Evolutionary conservation across 2,888 invertebrate genomes (phyloP).

Genomic region (Eristalis tenax): DNA sequence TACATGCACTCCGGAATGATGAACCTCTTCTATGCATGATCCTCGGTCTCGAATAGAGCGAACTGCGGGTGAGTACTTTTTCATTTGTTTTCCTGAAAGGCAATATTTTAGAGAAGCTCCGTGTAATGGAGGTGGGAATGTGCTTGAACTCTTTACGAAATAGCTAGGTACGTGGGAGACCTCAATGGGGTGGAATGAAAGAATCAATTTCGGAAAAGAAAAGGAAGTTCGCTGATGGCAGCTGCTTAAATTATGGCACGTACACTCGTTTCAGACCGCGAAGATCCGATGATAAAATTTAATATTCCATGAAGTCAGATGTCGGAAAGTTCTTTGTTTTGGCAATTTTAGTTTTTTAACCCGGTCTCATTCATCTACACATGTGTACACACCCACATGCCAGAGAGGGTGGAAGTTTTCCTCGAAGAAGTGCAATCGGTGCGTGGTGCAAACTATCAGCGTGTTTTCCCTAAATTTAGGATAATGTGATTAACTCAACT

Average conservation of each 20-base stretch:
- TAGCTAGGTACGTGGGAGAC: not conserved
- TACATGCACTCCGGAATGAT: conserved; percentile 47
- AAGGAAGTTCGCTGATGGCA: conserved; percentile 53
- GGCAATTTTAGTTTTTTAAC: not conserved
- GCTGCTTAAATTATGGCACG: conserved; percentile 56
- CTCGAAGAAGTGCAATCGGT: not conserved
- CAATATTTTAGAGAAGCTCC: conserved; percentile 60
- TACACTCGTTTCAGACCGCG: conserved; percentile 47
- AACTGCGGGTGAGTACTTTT: conserved; percentile 53
- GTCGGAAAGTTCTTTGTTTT: conserved; percentile 12
- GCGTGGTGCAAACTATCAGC: not conserved
- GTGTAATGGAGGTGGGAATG: not conserved
- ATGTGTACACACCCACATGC: not conserved
- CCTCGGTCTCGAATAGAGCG: conserved; percentile 45
- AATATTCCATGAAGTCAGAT: conserved; percentile 46
- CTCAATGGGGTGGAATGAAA: conserved; percentile 24
- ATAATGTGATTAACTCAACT: not conserved
- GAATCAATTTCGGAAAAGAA: conserved; percentile 57
- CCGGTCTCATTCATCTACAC: not conserved
- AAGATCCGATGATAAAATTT: conserved; percentile 48
- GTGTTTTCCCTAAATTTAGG: not conserved
- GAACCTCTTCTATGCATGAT: conserved; percentile 58
- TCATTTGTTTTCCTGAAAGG: conserved; percentile 65
- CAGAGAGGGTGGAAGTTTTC: not conserved
- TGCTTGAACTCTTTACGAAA: not conserved